These are phyloP conservation scores for Tragulus kanchil DNA, from an alignment of 2,113 vertebrate genomes.

Conservation along the genomic window DNA sequence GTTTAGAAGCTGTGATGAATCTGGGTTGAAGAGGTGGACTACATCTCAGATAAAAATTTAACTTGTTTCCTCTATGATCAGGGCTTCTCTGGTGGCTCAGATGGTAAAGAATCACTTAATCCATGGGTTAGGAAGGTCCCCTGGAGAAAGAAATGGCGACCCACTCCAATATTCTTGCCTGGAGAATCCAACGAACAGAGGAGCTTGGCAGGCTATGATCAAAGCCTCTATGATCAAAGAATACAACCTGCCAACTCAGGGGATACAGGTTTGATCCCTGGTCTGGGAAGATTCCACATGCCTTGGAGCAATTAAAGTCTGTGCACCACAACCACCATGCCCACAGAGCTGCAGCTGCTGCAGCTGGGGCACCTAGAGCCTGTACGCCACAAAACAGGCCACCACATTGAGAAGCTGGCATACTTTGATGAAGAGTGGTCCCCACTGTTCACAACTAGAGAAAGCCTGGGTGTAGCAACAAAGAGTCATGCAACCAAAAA, in stretches of 20 bases:
- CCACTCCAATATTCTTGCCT: too few species aligned
- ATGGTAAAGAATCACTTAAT: too few species aligned
- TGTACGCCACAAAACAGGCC: not conserved
- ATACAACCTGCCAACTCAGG: not conserved
- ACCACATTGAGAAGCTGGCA: not conserved
- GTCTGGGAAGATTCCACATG: not conserved
- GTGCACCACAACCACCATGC: not conserved
- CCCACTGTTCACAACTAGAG: not conserved
- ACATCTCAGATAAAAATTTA: not conserved
- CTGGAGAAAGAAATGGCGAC: too few species aligned
- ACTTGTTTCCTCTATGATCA: not conserved
- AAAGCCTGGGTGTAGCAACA: not conserved
- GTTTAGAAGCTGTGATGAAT: not conserved
- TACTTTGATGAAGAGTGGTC: not conserved
- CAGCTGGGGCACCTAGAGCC: not conserved
- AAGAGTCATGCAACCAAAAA: not conserved
- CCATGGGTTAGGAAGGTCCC: too few species aligned
- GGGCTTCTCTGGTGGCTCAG: too few species aligned
- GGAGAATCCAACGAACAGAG: too few species aligned
- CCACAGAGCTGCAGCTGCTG: accelerated
- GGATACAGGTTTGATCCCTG: not conserved
- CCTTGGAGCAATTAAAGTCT: not conserved
- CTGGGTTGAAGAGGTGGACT: not conserved
- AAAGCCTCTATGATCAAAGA: too few species aligned
- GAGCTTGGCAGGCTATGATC: too few species aligned